Conservation (phyloP, 92 coral and sea anemone genomes). For the Epizoanthus rinbou region DNA sequence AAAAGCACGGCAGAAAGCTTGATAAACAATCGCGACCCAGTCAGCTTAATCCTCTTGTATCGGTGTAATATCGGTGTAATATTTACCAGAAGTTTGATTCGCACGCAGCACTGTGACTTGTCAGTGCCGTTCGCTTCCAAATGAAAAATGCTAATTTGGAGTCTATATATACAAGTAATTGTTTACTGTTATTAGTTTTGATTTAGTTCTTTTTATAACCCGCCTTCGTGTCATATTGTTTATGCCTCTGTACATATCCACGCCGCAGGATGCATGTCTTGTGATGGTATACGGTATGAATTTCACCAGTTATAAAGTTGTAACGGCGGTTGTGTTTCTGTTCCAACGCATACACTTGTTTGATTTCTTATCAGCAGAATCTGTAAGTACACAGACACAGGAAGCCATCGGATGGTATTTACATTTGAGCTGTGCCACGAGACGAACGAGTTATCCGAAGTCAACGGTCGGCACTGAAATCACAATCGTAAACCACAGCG, state of each 20-base stretch:
- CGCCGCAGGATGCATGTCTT: background rate
- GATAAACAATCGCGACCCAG: conserved; percentile 43
- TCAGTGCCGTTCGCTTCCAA: conserved; percentile 30
- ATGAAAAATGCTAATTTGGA: conserved; percentile 46
- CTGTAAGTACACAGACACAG: conserved; percentile 29
- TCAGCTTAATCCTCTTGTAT: conserved; percentile 39
- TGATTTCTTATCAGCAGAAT: conserved; percentile 21
- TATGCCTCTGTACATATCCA: conserved; percentile 30
- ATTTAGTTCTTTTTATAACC: conserved; percentile 1
- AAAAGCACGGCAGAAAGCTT: conserved; percentile 17
- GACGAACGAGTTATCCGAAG: background rate
- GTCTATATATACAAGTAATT: conserved; percentile 20
- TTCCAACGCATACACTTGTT: conserved; percentile 10
- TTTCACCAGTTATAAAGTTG: background rate
- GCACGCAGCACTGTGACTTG: background rate
- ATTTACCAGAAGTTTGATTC: conserved; percentile 35
- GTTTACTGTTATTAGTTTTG: conserved; percentile 35
- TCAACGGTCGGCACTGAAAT: background rate
- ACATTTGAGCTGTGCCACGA: background rate
- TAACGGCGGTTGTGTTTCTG: background rate
- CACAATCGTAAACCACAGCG: background rate
- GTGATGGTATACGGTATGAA: background rate
- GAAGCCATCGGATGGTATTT: conserved; percentile 16
- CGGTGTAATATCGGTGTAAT: conserved; percentile 44
- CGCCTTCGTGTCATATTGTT: conserved; percentile 46